Conservation (phyloP, 2,113 vertebrate species). For the Geococcyx californianus region DNA sequence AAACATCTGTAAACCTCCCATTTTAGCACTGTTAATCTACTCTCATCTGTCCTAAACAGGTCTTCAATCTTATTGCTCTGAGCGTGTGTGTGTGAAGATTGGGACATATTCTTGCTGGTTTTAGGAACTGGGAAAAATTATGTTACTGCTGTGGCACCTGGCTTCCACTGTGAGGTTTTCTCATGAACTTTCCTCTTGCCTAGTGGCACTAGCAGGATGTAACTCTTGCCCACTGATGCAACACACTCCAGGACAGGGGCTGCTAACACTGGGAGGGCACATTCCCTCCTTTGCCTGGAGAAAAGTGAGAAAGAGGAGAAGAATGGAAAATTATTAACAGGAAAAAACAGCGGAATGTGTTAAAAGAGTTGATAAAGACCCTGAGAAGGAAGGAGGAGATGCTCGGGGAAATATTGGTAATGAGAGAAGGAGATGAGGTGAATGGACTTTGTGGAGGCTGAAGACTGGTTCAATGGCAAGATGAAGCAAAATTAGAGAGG, state of each 20-base stretch:
- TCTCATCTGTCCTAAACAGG: not conserved
- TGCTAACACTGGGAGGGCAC: not conserved
- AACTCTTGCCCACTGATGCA: not conserved
- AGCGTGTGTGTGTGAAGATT: not conserved
- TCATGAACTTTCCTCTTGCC: not conserved
- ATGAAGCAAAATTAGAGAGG: not conserved
- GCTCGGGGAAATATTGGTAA: not conserved
- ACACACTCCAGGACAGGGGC: not conserved
- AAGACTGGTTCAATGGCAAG: not conserved
- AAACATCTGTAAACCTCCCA: constrained; percentile 4
- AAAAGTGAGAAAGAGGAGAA: not conserved
- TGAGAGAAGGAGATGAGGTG: not conserved
- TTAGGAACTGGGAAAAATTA: not conserved
- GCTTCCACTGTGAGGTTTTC: not conserved
- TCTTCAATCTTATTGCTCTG: not conserved
- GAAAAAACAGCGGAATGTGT: not conserved
- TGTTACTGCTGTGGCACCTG: not conserved
- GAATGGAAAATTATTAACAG: not conserved
- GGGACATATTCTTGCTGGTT: not conserved
- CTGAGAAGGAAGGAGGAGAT: not conserved
- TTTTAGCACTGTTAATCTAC: not conserved
- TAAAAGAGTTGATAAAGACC: not conserved
- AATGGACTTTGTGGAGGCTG: not conserved
- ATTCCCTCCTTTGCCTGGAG: not conserved
- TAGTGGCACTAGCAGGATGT: not conserved